Evolutionary conservation across 2,113 vertebrate species (phyloP).

Genomic region (Cyprinus carpio): DNA sequence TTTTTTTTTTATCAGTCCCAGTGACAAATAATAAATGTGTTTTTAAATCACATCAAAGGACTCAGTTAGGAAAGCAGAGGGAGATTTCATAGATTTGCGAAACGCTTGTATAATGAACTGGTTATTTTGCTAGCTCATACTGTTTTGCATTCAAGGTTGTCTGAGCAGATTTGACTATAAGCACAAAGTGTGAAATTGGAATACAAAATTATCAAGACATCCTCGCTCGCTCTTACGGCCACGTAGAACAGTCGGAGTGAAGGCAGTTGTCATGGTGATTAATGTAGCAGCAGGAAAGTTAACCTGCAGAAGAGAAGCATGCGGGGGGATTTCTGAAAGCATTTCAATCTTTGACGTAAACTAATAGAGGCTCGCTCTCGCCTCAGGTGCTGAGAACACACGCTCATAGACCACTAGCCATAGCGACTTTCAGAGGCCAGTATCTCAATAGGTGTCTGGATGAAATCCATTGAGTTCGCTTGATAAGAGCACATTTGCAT

Average conservation of each 20-base stretch:
- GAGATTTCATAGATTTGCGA: constrained; percentile 45
- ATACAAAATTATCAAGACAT: constrained; percentile 62
- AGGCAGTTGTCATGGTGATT: constrained; percentile 81
- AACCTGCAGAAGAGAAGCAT: constrained; percentile 69
- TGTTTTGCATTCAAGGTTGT: constrained; percentile 41
- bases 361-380: constrained; percentile 65
- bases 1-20: neutral
- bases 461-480: constrained; percentile 56
- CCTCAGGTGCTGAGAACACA: constrained; percentile 55
- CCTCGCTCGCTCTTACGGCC: constrained; percentile 56
- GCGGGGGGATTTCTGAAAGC: constrained; percentile 68
- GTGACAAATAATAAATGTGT: constrained; percentile 22
- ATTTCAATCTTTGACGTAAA: constrained; percentile 69
- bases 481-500: constrained; percentile 52
- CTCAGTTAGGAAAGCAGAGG: constrained; percentile 29
- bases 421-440: constrained; percentile 59
- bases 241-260: constrained; percentile 62
- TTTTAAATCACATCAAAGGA: constrained; percentile 23
- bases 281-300: constrained; percentile 73
- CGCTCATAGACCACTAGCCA: constrained; percentile 64
- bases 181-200: constrained; percentile 75
- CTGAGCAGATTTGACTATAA: constrained; percentile 55
- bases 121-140: constrained; percentile 27
- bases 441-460: constrained; percentile 62
- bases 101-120: constrained; percentile 47